Conservation (phyloP, 2,113 vertebrate genomes). For the Xyrauchen texanus region DNA sequence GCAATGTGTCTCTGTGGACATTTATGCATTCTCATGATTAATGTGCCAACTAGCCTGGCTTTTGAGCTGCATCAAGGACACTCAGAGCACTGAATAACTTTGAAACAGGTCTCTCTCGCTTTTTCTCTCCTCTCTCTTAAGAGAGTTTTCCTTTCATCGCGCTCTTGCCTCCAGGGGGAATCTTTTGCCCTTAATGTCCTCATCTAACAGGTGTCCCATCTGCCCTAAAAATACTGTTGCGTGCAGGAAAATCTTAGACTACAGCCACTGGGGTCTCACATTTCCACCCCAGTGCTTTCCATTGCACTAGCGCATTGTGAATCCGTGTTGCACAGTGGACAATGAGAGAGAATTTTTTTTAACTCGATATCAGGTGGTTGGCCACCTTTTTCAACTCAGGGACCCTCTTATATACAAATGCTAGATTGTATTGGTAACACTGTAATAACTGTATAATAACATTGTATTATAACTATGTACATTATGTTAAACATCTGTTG, state of each 20-base stretch:
- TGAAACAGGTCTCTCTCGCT: slow-evolving; percentile 26
- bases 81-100: slow-evolving; percentile 11
- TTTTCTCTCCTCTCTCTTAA: not conserved
- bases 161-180: slow-evolving; percentile 32
- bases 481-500: too few species aligned
- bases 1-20: slow-evolving; percentile 40
- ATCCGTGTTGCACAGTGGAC: not conserved
- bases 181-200: slow-evolving; percentile 24
- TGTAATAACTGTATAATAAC: too few species aligned
- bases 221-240: slow-evolving; percentile 53
- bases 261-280: slow-evolving; percentile 33
- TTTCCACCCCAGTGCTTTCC: slow-evolving; percentile 26
- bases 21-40: slow-evolving; percentile 43
- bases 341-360: not conserved
- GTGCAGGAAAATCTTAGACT: slow-evolving; percentile 38
- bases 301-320: slow-evolving; percentile 15
- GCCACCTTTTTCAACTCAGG: too few species aligned
- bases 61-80: slow-evolving; percentile 57
- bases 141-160: slow-evolving; percentile 7
- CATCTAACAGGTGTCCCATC: slow-evolving; percentile 24
- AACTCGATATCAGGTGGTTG: not conserved
- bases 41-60: slow-evolving; percentile 56
- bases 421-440: too few species aligned
- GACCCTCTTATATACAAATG: too few species aligned
- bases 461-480: too few species aligned